Evolutionary conservation across 2,797 vertebrate genomes (phyloP).

Genomic region (Lycodopsis pacificus): DNA sequence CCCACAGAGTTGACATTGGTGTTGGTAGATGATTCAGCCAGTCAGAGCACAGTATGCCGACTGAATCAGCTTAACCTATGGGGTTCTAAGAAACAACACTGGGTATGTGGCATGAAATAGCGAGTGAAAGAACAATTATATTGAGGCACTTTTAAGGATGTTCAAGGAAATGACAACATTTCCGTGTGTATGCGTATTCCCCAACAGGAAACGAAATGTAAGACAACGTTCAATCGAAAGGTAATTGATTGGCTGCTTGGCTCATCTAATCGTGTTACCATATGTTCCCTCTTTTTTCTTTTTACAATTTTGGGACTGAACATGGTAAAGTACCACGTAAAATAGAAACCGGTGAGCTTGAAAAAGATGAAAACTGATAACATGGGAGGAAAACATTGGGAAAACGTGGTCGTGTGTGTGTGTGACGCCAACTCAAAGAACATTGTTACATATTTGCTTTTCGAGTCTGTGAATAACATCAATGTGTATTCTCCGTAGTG

Average conservation of each 20-base stretch:
- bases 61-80: slow-evolving; percentile 44
- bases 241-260: slow-evolving; percentile 64
- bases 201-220: slow-evolving; percentile 61
- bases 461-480: slow-evolving; percentile 69
- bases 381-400: slow-evolving; percentile 43
- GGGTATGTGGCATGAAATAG: slow-evolving; percentile 69
- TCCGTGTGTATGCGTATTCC: slow-evolving; percentile 61
- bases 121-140: slow-evolving; percentile 80
- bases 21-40: slow-evolving; percentile 44
- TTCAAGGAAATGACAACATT: slow-evolving; percentile 79
- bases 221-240: slow-evolving; percentile 68
- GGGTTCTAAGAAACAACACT: slow-evolving; percentile 48
- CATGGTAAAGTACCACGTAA: slow-evolving; percentile 57
- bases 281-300: slow-evolving; percentile 30
- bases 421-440: slow-evolving; percentile 47
- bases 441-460: slow-evolving; percentile 54
- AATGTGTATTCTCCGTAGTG: slow-evolving; percentile 78
- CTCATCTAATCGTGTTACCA: slow-evolving; percentile 47
- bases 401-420: slow-evolving; percentile 32
- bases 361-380: slow-evolving; percentile 52
- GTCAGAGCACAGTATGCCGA: slow-evolving; percentile 45
- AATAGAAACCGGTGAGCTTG: slow-evolving; percentile 52
- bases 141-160: slow-evolving; percentile 89
- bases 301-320: slow-evolving; percentile 73
- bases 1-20: slow-evolving; percentile 56